These are phyloP conservation scores for Centruroides sculpturatus DNA, from an alignment of 1,140 invertebrate species.

Conservation along the genomic window DNA sequence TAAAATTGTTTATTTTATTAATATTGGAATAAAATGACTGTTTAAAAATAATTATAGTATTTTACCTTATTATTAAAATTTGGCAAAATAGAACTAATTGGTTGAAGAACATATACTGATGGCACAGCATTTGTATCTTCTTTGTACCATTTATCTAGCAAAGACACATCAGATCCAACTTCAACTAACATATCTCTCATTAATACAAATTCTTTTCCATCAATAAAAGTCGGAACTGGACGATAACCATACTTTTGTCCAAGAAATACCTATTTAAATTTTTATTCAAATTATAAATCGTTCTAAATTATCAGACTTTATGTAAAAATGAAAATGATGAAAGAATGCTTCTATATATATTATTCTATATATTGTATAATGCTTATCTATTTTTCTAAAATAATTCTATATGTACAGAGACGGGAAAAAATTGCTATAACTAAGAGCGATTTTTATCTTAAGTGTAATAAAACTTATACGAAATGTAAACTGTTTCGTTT, in stretches of 20 bases:
- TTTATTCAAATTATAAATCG: too few species aligned
- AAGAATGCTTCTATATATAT: too few species aligned
- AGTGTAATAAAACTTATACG: too few species aligned
- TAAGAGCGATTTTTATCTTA: too few species aligned
- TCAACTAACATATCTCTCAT: conserved; percentile 61
- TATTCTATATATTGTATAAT: too few species aligned
- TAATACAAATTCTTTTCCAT: conserved; percentile 78
- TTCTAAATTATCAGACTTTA: too few species aligned
- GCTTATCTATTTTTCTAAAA: too few species aligned
- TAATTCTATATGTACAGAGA: too few species aligned
- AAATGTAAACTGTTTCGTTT: too few species aligned
- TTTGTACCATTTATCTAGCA: conserved; percentile 90
- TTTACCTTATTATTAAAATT: conserved; percentile 96
- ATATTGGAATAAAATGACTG: neutral
- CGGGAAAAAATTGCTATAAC: too few species aligned
- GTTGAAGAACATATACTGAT: conserved; percentile 81
- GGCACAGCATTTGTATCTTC: conserved; percentile 88
- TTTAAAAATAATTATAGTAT: neutral
- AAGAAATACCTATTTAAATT: conserved; percentile 57
- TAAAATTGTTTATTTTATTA: neutral
- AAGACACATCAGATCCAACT: conserved; percentile 56
- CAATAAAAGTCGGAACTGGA: conserved; percentile 87
- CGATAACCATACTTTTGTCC: conserved; percentile 98
- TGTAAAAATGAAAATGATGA: too few species aligned
- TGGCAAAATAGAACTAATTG: conserved; percentile 89